Base-by-base conservation (phyloP, 2,888 invertebrate species). In the Lordiphosa andalusiaca region DNA sequence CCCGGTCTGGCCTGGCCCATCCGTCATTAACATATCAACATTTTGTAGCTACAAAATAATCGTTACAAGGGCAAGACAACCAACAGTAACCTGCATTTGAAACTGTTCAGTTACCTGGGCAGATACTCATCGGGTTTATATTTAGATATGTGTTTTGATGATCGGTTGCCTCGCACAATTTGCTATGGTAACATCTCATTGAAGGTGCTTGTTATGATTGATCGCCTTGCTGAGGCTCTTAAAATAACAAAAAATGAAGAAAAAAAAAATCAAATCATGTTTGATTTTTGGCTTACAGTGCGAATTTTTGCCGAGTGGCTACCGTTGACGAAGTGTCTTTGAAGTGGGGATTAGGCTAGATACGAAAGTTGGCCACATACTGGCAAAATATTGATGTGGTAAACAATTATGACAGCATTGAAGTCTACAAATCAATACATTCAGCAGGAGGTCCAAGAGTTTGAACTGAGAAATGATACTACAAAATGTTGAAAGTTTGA, bases 11-110 rank as follows among this genome's bases (percentile, higher is more conserved):
- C 63, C 46, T 54, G 57, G 49, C 49, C 73, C 66, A 65, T 67
- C 57, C 53, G 68, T 60, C 84, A 84, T 78, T 78, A 78, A 84
- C 84, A 84, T 78, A 84, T 76, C 70, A 55, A 54, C 63, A 33
- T 58, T 56, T 39, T 54, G 33, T 72, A 25, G 33, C 56, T 54
- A 50, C 50, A 9, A 30, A 56, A 54, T 66, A 82, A 77, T 84
- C 69, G 78, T 71, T 80, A 80, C 78, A 80, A 80, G 78, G 78
- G 80, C 78, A 84, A 84, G 35, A 54, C 63, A 49, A 42, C 54
- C 57, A 73, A 74, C 21, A 16, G 6, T 10, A 40, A 30, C 57
- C 58, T 48, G 37, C 63, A 52, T 46, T 37, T 39, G 25, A 25
- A 51, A 61, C 61, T 61, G 52, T 56, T 46, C 62, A 53, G 53